Evolutionary conservation across 1,140 invertebrate genomes (phyloP).

Genomic region (Aphelenchoides besseyi): DNA sequence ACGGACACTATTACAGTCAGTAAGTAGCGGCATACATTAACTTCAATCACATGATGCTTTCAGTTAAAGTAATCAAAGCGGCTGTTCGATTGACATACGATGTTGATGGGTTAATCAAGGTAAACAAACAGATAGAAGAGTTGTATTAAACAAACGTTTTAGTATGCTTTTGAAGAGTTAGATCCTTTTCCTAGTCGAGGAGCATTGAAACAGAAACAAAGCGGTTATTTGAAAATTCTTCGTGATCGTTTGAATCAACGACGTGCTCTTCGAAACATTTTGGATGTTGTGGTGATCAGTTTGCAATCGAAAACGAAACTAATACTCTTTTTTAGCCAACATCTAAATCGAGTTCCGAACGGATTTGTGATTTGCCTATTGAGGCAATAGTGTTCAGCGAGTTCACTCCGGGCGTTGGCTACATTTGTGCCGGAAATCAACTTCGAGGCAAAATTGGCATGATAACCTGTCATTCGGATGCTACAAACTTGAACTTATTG

Average conservation of each 20-base stretch:
- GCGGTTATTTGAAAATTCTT: slow-evolving; percentile 65
- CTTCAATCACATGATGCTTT: no score
- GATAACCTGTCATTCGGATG: slow-evolving; percentile 61
- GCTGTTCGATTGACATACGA: slow-evolving; percentile 66
- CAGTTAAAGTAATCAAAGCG: slow-evolving; percentile 67
- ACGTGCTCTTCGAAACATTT: slow-evolving; percentile 57
- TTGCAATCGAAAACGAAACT: not conserved
- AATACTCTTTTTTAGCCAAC: not conserved
- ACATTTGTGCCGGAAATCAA: slow-evolving; percentile 65
- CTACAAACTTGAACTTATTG: slow-evolving; percentile 63
- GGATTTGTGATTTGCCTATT: slow-evolving; percentile 56
- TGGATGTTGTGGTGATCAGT: slow-evolving; percentile 33
- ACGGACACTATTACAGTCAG: slow-evolving; percentile 65
- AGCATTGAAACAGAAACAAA: slow-evolving; percentile 65
- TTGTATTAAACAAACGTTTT: slow-evolving; percentile 23
- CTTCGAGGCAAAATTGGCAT: slow-evolving; percentile 63
- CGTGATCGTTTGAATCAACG: slow-evolving; percentile 65
- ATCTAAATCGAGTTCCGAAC: slow-evolving; percentile 29
- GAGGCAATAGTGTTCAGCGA: slow-evolving; percentile 49
- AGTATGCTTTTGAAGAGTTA: slow-evolving; percentile 67
- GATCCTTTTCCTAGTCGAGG: slow-evolving; percentile 65
- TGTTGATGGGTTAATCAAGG: slow-evolving; percentile 66
- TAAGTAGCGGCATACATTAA: no score
- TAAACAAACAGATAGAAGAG: slow-evolving; percentile 21
- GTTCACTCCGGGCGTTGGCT: slow-evolving; percentile 36